phyloP scores from a whole-genome alignment of 2,113 vertebrate species.

The Gasterosteus nipponicus region DNA sequence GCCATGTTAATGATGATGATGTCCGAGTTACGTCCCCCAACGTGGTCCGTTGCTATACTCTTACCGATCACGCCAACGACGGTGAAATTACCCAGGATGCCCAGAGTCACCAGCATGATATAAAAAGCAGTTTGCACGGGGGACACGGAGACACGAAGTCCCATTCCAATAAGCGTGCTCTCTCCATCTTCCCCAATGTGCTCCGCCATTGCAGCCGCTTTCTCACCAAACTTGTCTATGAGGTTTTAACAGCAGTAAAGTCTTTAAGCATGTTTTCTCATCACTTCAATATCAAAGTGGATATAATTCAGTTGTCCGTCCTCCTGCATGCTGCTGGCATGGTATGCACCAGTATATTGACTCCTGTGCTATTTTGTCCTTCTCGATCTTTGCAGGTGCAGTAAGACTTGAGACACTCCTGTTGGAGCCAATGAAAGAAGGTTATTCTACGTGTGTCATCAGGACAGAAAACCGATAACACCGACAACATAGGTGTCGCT shows the following conservation, averaged over 20 bases:
- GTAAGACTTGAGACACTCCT: neutral
- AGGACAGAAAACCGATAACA: neutral
- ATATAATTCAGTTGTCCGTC: neutral
- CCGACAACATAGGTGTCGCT: conserved; percentile 1
- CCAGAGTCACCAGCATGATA: conserved; percentile 75
- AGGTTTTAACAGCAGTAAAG: conserved; percentile 21
- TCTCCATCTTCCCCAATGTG: neutral
- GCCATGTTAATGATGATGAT: conserved; percentile 84
- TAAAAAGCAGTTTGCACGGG: conserved; percentile 66
- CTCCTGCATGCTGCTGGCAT: conserved; percentile 6
- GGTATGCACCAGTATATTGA: neutral
- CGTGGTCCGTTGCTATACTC: conserved; percentile 59
- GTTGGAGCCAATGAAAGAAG: neutral
- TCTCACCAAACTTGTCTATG: neutral
- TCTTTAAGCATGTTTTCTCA: neutral
- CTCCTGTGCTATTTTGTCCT: neutral
- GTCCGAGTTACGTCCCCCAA: conserved; percentile 74
- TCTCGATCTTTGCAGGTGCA: neutral
- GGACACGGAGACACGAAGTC: conserved; percentile 54
- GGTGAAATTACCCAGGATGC: conserved; percentile 75
- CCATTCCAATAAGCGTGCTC: conserved; percentile 51
- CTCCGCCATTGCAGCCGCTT: neutral
- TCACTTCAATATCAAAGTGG: conserved; percentile 3
- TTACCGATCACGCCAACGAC: conserved; percentile 77
- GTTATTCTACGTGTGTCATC: conserved; percentile 3